Evolutionary conservation across 2,888 invertebrate species (phyloP).

Genomic region (Apamea anceps): DNA sequence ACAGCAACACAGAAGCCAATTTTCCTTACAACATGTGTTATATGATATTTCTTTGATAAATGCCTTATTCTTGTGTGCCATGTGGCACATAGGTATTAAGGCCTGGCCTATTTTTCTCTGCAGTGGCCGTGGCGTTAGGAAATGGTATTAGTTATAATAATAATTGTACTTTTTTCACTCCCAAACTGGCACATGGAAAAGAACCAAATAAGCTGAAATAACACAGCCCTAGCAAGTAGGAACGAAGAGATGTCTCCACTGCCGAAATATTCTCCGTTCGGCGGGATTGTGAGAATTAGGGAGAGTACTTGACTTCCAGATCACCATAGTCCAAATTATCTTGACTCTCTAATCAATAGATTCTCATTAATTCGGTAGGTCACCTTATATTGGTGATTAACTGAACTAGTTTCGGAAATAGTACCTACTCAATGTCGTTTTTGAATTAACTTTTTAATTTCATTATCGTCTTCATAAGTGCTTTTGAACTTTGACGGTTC

Average conservation of each 20-base stretch:
- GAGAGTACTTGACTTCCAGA: constrained; percentile 21
- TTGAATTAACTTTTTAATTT: constrained; percentile 20
- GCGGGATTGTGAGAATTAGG: neutral
- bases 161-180: neutral
- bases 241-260: constrained; percentile 39
- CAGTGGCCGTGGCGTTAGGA: neutral
- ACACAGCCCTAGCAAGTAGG: constrained; percentile 44
- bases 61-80: constrained; percentile 21
- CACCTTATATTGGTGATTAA: constrained; percentile 40
- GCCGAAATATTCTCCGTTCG: constrained; percentile 54
- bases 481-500: neutral
- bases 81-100: neutral
- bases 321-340: constrained; percentile 2
- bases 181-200: neutral
- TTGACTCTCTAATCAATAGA: constrained; percentile 9
- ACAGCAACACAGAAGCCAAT: constrained; percentile 26
- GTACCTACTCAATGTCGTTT: constrained; percentile 19
- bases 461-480: constrained; percentile 5
- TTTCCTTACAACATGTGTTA: constrained; percentile 36
- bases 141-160: neutral
- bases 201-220: neutral
- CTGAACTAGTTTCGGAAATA: constrained; percentile 40
- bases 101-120: neutral
- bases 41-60: constrained; percentile 48
- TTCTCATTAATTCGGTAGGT: neutral